Conservation (phyloP, 2,888 invertebrate species). For the Tetheella fluctuosa region DNA sequence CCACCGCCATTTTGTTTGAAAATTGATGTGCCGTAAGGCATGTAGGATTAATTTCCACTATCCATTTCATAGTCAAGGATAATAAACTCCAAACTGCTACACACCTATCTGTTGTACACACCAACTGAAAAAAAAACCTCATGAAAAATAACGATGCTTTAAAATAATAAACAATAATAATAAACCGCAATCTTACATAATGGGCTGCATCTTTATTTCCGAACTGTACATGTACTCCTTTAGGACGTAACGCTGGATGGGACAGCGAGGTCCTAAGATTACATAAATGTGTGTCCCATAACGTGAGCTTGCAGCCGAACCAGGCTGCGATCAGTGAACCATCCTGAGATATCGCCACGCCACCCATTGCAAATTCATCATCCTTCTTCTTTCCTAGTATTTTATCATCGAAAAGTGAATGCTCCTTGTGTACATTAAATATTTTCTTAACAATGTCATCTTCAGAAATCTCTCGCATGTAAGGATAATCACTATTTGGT, state of each 20-base stretch:
- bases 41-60: slow-evolving; percentile 75
- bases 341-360: slow-evolving; percentile 75
- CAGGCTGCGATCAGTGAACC: slow-evolving; percentile 80
- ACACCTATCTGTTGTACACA: slow-evolving; percentile 81
- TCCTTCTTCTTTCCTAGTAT: slow-evolving; percentile 41
- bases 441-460: slow-evolving; percentile 63
- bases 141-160: not conserved
- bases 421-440: slow-evolving; percentile 67
- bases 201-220: slow-evolving; percentile 76
- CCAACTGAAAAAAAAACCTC: slow-evolving; percentile 57
- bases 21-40: slow-evolving; percentile 83
- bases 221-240: slow-evolving; percentile 71
- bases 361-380: slow-evolving; percentile 67
- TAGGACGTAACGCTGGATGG: slow-evolving; percentile 73
- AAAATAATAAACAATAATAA: not conserved
- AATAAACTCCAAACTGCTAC: slow-evolving; percentile 89
- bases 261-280: slow-evolving; percentile 69
- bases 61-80: slow-evolving; percentile 88
- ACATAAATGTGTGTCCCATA: slow-evolving; percentile 77
- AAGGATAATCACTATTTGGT: slow-evolving; percentile 47
- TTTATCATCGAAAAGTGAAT: slow-evolving; percentile 36
- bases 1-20: slow-evolving; percentile 87
- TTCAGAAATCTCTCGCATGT: slow-evolving; percentile 45
- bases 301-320: slow-evolving; percentile 75
- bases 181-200: slow-evolving; percentile 63